phyloP scores from a whole-genome alignment of 1,140 invertebrate genomes.

The Heliconius hewitsoni region DNA sequence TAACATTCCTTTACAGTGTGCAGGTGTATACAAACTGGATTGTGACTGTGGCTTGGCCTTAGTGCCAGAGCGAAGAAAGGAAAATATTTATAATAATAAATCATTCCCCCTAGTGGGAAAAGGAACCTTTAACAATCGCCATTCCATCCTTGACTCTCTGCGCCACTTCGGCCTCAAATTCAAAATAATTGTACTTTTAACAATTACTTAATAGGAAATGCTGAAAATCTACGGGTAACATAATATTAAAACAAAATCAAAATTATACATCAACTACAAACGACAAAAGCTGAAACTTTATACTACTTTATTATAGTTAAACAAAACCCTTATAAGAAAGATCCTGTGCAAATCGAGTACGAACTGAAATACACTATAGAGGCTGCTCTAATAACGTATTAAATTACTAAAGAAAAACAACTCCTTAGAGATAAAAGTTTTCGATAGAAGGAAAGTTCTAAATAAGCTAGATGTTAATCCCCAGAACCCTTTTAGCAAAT shows the following conservation, averaged over 20 bases:
- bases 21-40: too few species aligned
- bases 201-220: too few species aligned
- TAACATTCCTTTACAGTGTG: too few species aligned
- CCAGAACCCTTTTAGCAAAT: conserved; percentile 23
- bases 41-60: too few species aligned
- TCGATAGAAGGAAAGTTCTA: conserved; percentile 7
- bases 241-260: not conserved
- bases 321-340: not conserved
- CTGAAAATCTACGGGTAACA: too few species aligned
- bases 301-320: not conserved
- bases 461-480: conserved; percentile 23
- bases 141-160: too few species aligned
- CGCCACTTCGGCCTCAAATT: too few species aligned
- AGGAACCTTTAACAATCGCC: too few species aligned
- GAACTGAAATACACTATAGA: not conserved
- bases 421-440: not conserved
- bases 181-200: too few species aligned
- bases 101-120: too few species aligned
- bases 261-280: not conserved
- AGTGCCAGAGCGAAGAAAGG: too few species aligned
- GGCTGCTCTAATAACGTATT: not conserved
- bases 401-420: not conserved
- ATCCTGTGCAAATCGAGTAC: not conserved
- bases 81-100: too few species aligned
- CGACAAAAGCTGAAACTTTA: not conserved